phyloP scores from a whole-genome alignment of 2,797 vertebrate species.

The Atherinosoma microstoma region DNA sequence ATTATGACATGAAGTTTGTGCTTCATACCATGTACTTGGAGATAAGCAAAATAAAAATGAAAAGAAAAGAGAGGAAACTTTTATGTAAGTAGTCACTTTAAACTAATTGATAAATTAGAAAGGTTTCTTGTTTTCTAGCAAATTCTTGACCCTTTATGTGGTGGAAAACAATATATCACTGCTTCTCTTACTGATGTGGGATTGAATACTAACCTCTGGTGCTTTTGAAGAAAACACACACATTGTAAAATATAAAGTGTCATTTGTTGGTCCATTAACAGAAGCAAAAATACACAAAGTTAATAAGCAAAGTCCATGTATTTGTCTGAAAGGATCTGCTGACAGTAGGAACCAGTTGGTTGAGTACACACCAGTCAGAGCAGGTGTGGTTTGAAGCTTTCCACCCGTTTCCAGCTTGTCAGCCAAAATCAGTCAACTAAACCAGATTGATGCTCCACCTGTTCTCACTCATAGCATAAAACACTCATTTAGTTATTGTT shows the following conservation, averaged over 20 bases:
- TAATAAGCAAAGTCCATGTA: not conserved
- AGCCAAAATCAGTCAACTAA: conserved; percentile 20
- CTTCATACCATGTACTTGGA: too few species aligned
- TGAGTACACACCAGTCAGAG: conserved; percentile 21
- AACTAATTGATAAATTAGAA: conserved; percentile 49
- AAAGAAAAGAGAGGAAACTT: conserved; percentile 1
- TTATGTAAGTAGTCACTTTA: conserved; percentile 13
- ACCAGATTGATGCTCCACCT: conserved; percentile 34
- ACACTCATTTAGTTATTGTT: conserved; percentile 27
- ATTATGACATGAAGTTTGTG: too few species aligned
- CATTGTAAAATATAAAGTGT: conserved; percentile 4
- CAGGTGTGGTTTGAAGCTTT: conserved; percentile 57
- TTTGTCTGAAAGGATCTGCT: conserved; percentile 35
- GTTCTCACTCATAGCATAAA: conserved; percentile 33
- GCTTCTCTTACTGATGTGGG: not conserved
- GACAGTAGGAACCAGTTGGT: conserved; percentile 62
- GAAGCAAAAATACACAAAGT: conserved; percentile 1
- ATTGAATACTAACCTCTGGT: not conserved
- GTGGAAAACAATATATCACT: not conserved
- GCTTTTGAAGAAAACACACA: conserved; percentile 3
- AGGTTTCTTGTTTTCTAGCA: not conserved
- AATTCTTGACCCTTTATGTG: not conserved
- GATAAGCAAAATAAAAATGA: not conserved
- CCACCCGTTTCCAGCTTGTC: conserved; percentile 41
- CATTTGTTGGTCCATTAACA: not conserved